Evolutionary conservation across 2,113 vertebrate species (phyloP).

Genomic region (Phyllostomus hastatus): DNA sequence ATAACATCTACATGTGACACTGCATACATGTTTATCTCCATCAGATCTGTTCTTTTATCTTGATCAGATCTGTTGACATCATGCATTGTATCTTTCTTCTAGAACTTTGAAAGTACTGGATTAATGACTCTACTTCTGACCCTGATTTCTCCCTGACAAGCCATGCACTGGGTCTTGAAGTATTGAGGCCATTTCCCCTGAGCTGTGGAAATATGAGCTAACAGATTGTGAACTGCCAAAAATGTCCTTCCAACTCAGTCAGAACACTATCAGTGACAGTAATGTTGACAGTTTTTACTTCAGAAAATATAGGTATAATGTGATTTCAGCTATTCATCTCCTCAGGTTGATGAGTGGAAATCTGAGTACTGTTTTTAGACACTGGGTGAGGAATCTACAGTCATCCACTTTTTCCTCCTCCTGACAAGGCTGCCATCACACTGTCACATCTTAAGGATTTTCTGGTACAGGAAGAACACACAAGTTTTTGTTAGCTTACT

Average conservation of each 20-base stretch:
- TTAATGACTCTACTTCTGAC: slow-evolving; percentile 71
- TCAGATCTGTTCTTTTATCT: background rate
- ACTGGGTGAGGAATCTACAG: background rate
- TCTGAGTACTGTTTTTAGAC: slow-evolving; percentile 39
- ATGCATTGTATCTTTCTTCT: slow-evolving; percentile 62
- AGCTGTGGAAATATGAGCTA: slow-evolving; percentile 67
- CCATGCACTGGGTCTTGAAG: slow-evolving; percentile 61
- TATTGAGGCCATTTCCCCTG: slow-evolving; percentile 68
- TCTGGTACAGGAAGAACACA: slow-evolving; percentile 36
- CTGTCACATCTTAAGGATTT: slow-evolving; percentile 46
- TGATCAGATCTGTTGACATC: slow-evolving; percentile 52
- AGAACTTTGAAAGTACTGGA: slow-evolving; percentile 57
- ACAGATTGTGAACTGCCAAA: slow-evolving; percentile 70
- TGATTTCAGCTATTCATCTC: slow-evolving; percentile 72
- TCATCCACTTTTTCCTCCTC: slow-evolving; percentile 34
- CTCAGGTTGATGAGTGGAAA: slow-evolving; percentile 49
- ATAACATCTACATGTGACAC: background rate
- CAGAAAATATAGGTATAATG: slow-evolving; percentile 72
- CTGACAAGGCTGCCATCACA: slow-evolving; percentile 50
- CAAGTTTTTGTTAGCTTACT: background rate
- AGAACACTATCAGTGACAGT: slow-evolving; percentile 69
- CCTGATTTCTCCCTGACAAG: slow-evolving; percentile 61
- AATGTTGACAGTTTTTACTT: slow-evolving; percentile 67
- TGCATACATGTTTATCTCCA: background rate
- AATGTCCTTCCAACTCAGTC: slow-evolving; percentile 71